phyloP scores from a whole-genome alignment of 2,797 vertebrate genomes.

The Etheostoma perlongum region DNA sequence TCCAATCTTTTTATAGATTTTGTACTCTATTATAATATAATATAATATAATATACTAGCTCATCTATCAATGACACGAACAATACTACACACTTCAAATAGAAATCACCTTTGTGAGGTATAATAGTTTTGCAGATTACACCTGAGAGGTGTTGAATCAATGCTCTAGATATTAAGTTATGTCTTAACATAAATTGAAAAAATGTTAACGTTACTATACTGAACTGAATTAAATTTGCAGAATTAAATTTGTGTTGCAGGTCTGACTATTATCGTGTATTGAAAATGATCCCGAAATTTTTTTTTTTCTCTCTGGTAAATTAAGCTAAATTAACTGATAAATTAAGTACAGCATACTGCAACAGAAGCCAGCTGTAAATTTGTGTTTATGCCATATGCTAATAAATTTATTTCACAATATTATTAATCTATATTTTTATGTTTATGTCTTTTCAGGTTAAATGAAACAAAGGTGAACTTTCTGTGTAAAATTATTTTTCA shows the following conservation, averaged over 20 bases:
- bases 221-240: not conserved
- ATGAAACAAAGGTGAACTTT: constrained; percentile 49
- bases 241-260: not conserved
- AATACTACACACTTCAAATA: not conserved
- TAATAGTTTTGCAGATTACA: not conserved
- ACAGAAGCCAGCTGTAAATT: not conserved
- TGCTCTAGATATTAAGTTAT: not conserved
- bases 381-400: not conserved
- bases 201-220: not conserved
- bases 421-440: not conserved
- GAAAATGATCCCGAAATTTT: not conserved
- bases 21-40: not conserved
- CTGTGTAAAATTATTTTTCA: constrained; percentile 12
- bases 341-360: not conserved
- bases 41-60: too few species aligned
- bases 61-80: too few species aligned
- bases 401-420: not conserved
- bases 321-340: not conserved
- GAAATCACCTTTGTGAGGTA: not conserved
- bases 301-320: not conserved
- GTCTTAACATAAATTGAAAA: not conserved
- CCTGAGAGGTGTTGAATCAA: not conserved
- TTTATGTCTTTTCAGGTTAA: constrained; percentile 63
- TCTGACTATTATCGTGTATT: not conserved
- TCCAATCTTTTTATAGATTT: not conserved